Conservation (phyloP, 2,888 invertebrate genomes). For the Drymonia ruficornis region DNA sequence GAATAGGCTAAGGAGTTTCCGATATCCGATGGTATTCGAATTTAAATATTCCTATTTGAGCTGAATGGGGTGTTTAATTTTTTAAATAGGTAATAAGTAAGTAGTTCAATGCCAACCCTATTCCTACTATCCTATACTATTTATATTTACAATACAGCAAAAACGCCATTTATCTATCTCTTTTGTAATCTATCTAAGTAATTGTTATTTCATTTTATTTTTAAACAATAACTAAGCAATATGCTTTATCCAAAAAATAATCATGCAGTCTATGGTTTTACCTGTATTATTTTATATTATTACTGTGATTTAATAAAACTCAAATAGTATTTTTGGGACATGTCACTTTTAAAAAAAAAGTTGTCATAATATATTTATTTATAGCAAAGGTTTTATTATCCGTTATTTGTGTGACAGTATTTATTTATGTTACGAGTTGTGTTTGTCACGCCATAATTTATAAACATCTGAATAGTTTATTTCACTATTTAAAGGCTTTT, state of each 20-base stretch:
- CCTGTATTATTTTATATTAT: too few relatives aligned
- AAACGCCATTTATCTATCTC: conserved; percentile 4
- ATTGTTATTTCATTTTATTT: too few relatives aligned
- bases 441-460: conserved; percentile 18
- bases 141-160: background rate
- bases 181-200: too few relatives aligned
- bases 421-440: conserved; percentile 13
- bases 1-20: background rate
- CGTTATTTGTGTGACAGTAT: conserved; percentile 18
- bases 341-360: too few relatives aligned
- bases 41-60: background rate
- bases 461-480: conserved; percentile 19
- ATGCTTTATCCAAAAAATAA: too few relatives aligned
- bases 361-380: too few relatives aligned
- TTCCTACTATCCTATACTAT: background rate
- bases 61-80: too few relatives aligned
- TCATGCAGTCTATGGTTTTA: too few relatives aligned
- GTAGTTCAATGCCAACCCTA: background rate
- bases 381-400: conserved; percentile 19
- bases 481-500: too few relatives aligned
- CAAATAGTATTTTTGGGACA: background rate
- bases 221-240: too few relatives aligned
- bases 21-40: background rate
- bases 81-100: background rate
- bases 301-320: too few relatives aligned